phyloP scores from a whole-genome alignment of 1,140 invertebrate genomes.

The Anastrepha ludens region DNA sequence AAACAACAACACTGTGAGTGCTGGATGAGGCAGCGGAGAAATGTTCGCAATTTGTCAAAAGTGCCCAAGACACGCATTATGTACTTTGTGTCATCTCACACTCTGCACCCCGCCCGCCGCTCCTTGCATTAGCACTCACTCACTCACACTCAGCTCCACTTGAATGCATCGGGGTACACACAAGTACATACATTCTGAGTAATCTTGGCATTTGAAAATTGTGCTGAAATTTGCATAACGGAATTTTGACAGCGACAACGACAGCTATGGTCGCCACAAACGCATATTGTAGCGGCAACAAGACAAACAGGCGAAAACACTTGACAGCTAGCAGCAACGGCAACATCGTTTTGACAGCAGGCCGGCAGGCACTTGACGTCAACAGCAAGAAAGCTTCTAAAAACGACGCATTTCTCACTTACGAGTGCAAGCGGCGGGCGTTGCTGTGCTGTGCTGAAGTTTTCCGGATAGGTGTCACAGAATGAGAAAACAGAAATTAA shows the following conservation, averaged over 20 bases:
- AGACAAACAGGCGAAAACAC: conserved; percentile 42
- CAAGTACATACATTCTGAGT: neutral
- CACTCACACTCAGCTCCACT: neutral
- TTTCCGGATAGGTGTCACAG: neutral
- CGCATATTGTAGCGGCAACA: neutral
- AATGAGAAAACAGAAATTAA: neutral
- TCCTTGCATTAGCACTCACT: neutral
- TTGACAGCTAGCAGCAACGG: conserved; percentile 39
- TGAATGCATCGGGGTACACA: neutral
- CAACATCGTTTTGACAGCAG: conserved; percentile 45
- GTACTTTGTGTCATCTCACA: conserved; percentile 44
- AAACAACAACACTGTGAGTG: neutral
- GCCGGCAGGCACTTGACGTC: conserved; percentile 43
- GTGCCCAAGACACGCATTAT: conserved; percentile 54
- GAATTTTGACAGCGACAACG: conserved; percentile 49
- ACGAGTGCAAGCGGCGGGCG: conserved; percentile 1
- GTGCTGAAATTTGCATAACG: conserved; percentile 51
- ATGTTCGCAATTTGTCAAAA: conserved; percentile 54
- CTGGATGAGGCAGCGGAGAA: conserved; percentile 36
- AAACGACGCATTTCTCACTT: neutral
- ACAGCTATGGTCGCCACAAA: conserved; percentile 12
- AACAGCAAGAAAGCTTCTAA: conserved; percentile 40
- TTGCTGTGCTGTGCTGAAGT: neutral
- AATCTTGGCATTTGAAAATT: conserved; percentile 45
- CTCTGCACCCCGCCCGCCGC: neutral